Percentiles rank a stretch among this genome's conserved stretches.
These are phyloP conservation scores for Propithecus perrieri DNA, from an alignment of 2,797 vertebrate genomes.

Conservation along the genomic window DNA sequence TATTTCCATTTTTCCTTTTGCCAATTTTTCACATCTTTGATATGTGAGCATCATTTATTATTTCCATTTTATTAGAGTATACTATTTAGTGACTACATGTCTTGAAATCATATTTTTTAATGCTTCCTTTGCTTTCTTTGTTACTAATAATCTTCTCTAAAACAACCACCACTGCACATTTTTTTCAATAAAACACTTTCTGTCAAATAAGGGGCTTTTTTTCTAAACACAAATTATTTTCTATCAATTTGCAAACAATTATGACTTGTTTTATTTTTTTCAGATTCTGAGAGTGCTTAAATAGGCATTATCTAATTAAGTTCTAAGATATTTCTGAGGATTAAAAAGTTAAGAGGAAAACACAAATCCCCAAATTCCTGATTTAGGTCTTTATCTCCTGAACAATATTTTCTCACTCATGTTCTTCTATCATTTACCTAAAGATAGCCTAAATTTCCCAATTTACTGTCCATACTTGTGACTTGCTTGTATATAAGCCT, in stretches of 20 bases:
- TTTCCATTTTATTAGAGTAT: constrained; percentile 14
- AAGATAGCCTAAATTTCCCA: constrained; percentile 36
- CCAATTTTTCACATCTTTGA: constrained; percentile 44
- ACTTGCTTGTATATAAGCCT: constrained; percentile 56
- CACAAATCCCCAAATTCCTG: constrained; percentile 22
- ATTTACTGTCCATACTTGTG: constrained; percentile 45
- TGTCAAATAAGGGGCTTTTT: constrained; percentile 62
- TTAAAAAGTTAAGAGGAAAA: constrained; percentile 51
- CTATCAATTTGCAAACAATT: constrained; percentile 37
- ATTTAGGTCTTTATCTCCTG: constrained; percentile 10
- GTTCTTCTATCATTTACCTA: neutral
- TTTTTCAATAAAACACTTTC: constrained; percentile 66
- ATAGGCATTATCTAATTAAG: constrained; percentile 18
- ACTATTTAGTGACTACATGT: constrained; percentile 40
- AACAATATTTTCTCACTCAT: constrained; percentile 25
- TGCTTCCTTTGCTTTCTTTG: constrained; percentile 41
- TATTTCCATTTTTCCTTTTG: constrained; percentile 53
- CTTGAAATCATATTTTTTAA: constrained; percentile 63
- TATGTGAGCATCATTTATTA: constrained; percentile 48
- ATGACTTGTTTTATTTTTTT: constrained; percentile 38
- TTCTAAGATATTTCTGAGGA: constrained; percentile 36
- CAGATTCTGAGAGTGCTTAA: constrained; percentile 38
- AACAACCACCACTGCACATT: neutral
- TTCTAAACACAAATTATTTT: constrained; percentile 58
- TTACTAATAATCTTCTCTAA: constrained; percentile 61